Evolutionary conservation across 1,140 invertebrate species (phyloP).

Genomic region (Ridgeia piscesae): DNA sequence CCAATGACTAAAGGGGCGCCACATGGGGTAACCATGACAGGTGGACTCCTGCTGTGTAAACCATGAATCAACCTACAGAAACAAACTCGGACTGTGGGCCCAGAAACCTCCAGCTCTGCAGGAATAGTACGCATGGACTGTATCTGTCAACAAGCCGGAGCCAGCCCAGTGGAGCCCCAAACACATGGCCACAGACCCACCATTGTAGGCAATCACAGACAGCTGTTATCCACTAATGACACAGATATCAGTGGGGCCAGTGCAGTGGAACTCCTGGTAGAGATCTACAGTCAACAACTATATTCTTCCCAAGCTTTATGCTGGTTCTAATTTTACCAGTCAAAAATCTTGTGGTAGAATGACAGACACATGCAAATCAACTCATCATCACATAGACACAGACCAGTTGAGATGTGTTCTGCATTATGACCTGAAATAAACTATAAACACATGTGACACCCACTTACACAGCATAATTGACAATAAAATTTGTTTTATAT

Average conservation of each 20-base stretch:
- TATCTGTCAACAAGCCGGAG: background rate
- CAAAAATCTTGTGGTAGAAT: no score
- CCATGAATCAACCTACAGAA: background rate
- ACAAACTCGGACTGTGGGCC: background rate
- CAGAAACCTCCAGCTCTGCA: background rate
- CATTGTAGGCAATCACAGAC: background rate
- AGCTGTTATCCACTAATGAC: conserved; percentile 5
- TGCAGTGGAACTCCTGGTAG: background rate
- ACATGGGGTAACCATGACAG: background rate
- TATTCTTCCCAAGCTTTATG: no score
- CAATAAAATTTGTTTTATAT: no score
- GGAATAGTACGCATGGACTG: background rate
- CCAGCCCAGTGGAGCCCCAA: background rate
- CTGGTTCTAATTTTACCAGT: no score
- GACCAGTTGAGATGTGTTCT: no score
- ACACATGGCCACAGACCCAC: background rate
- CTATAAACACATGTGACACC: no score
- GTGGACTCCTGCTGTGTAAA: background rate
- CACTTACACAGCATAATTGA: no score
- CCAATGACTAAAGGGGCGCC: background rate
- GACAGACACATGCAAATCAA: no score
- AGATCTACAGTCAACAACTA: no score
- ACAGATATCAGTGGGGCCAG: background rate
- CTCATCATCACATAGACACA: no score
- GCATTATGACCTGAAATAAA: no score